Evolutionary conservation across 2,113 vertebrate species (phyloP).

Genomic region (Tylochromis polylepis): DNA sequence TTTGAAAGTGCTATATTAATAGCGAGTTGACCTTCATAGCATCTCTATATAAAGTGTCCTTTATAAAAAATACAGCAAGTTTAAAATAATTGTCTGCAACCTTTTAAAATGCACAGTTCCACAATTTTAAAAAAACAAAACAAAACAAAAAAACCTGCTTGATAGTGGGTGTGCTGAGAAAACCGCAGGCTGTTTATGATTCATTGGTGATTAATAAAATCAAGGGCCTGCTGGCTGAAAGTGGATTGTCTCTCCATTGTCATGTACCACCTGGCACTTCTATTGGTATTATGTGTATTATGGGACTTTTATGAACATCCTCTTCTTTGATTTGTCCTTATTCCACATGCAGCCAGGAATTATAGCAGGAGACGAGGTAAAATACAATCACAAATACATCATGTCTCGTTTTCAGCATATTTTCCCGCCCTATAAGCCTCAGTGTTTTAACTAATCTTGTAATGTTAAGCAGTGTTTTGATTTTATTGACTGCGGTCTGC

Average conservation of each 20-base stretch:
- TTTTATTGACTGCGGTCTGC: background rate
- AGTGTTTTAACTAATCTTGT: background rate
- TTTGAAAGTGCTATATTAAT: background rate
- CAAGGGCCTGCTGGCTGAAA: background rate
- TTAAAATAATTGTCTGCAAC: background rate
- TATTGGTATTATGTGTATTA: background rate
- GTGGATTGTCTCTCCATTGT: background rate
- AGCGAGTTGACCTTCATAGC: background rate
- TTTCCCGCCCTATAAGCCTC: background rate
- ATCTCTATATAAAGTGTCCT: background rate
- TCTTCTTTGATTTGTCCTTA: slow-evolving; percentile 68
- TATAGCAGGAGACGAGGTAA: slow-evolving; percentile 99
- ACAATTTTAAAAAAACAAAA: background rate
- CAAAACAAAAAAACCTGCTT: background rate
- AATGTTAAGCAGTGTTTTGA: background rate
- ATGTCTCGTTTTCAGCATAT: background rate
- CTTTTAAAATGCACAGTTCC: background rate
- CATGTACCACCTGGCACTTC: slow-evolving; percentile 6
- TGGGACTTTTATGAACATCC: slow-evolving; percentile 30
- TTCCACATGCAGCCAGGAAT: slow-evolving; percentile 99
- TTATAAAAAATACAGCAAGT: background rate
- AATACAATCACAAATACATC: slow-evolving; percentile 17
- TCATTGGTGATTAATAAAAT: background rate
- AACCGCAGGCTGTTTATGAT: background rate
- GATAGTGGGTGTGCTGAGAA: background rate